These are phyloP conservation scores for Arge pagana DNA, from an alignment of 2,888 invertebrate species.

Conservation along the genomic window DNA sequence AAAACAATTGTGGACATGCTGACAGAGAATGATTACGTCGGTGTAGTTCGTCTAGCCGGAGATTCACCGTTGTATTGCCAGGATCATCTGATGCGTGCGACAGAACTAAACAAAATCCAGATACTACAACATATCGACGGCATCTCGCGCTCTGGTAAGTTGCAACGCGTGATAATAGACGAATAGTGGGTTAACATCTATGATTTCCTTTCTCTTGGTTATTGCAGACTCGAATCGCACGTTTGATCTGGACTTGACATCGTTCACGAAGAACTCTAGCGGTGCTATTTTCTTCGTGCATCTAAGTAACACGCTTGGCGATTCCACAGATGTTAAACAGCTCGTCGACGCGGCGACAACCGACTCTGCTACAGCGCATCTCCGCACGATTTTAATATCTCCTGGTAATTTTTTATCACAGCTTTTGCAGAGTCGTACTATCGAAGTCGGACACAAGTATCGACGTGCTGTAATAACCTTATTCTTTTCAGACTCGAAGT, in stretches of 20 bases:
- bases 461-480: slow-evolving; percentile 1
- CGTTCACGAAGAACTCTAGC: slow-evolving; percentile 38
- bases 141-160: slow-evolving; percentile 41
- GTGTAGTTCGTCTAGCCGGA: slow-evolving; percentile 48
- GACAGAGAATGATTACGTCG: slow-evolving; percentile 49
- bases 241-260: slow-evolving; percentile 41
- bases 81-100: slow-evolving; percentile 46
- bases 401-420: slow-evolving; percentile 37
- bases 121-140: slow-evolving; percentile 47
- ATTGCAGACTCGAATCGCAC: slow-evolving; percentile 43
- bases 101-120: slow-evolving; percentile 53
- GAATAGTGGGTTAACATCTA: not conserved
- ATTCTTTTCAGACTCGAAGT: slow-evolving; percentile 42
- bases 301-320: slow-evolving; percentile 46
- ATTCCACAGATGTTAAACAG: slow-evolving; percentile 37
- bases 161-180: not conserved
- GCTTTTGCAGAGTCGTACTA: not conserved
- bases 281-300: slow-evolving; percentile 49
- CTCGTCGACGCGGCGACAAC: slow-evolving; percentile 42
- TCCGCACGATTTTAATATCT: slow-evolving; percentile 49
- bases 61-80: slow-evolving; percentile 42
- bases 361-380: slow-evolving; percentile 37
- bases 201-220: too few relatives aligned
- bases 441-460: not conserved
- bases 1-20: slow-evolving; percentile 54